Conservation (phyloP, 2,888 invertebrate species). For the Tetramorium bicarinatum region DNA sequence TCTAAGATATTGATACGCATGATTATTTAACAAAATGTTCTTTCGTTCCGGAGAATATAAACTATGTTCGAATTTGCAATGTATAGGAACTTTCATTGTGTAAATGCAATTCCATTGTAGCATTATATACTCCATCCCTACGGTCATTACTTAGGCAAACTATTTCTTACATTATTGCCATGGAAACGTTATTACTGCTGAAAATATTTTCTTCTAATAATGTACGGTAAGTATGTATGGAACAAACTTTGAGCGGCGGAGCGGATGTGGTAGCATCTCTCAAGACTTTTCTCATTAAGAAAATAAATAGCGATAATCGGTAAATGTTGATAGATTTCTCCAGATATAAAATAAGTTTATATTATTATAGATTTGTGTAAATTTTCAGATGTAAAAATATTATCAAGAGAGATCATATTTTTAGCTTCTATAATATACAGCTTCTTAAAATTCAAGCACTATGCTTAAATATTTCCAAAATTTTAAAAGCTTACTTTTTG, state of each 20-base stretch:
- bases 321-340: constrained; percentile 7
- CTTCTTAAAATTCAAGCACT: constrained; percentile 8
- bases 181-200: constrained; percentile 77
- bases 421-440: constrained; percentile 26
- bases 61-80: constrained; percentile 41
- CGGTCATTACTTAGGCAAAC: constrained; percentile 64
- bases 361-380: constrained; percentile 33
- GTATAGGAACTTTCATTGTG: constrained; percentile 72
- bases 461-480: constrained; percentile 1
- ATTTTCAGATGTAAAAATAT: constrained; percentile 51
- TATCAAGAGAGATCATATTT: constrained; percentile 41
- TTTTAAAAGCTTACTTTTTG: constrained; percentile 27
- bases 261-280: constrained; percentile 70
- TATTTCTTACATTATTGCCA: constrained; percentile 73
- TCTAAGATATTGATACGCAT: constrained; percentile 29
- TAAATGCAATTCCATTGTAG: constrained; percentile 74
- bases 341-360: constrained; percentile 61
- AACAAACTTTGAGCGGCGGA: constrained; percentile 70
- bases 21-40: constrained; percentile 55
- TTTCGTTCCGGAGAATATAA: constrained; percentile 40
- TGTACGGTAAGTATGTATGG: constrained; percentile 57
- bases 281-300: not conserved
- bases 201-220: constrained; percentile 69
- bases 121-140: constrained; percentile 63
- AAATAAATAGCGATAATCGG: not conserved